phyloP scores from a whole-genome alignment of 2,797 vertebrate genomes.

The Scolopax rusticola region DNA sequence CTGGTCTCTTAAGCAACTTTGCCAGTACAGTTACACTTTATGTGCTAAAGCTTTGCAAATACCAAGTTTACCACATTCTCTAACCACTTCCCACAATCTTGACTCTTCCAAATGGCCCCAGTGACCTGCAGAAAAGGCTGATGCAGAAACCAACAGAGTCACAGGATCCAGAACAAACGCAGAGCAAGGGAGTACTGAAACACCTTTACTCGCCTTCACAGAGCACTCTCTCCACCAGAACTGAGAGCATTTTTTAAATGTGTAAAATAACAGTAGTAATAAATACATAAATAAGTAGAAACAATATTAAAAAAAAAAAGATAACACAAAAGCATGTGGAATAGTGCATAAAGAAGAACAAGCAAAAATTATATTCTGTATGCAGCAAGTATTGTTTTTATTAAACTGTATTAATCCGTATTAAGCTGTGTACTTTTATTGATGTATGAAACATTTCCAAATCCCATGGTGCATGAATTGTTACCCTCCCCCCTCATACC shows the following conservation, averaged over 20 bases:
- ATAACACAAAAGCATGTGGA: neutral
- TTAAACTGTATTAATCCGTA: neutral
- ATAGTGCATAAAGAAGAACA: neutral
- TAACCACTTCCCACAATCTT: neutral
- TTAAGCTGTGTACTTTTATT: neutral
- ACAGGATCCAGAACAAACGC: neutral
- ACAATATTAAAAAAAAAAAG: neutral
- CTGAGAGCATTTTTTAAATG: neutral
- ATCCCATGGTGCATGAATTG: neutral
- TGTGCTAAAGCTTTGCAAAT: neutral
- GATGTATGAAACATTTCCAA: neutral
- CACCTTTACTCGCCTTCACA: neutral
- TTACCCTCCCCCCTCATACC: neutral
- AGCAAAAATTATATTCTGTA: neutral
- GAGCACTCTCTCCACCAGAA: neutral
- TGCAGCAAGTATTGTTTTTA: neutral
- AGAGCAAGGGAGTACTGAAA: neutral
- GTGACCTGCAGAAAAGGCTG: neutral
- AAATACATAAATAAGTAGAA: neutral
- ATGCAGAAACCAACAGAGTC: neutral
- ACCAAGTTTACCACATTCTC: neutral
- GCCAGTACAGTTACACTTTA: neutral
- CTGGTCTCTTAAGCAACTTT: neutral
- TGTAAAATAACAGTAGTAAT: neutral
- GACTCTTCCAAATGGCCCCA: neutral